Base-by-base conservation (phyloP, 2,888 invertebrate genomes). In the Pachydiplax longipennis region DNA sequence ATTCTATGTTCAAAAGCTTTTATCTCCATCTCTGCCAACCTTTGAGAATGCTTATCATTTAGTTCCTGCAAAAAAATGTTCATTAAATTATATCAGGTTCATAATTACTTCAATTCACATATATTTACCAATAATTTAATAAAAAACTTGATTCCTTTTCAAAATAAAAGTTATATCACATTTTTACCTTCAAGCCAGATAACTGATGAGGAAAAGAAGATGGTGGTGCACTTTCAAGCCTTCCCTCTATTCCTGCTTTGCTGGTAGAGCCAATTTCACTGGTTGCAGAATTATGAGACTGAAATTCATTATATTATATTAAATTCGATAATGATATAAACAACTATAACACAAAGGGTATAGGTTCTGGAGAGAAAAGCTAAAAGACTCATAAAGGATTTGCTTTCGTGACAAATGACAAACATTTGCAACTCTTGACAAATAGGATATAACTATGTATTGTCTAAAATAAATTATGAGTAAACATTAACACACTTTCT, bases 1-100 rank as follows among this genome's bases (percentile, higher is more conserved):
- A 87, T 5, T 37, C 87, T 61, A 37, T 87, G 87, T 13, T 87
- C 61, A 87, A 87, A 61, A n/a, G 87, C 87, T 87, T 87, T 87
- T 37, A 37, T 58, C n/a, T 87, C 87, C 87, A 87, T 87, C 48
- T 87, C 58, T 37, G 87, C 65, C 10, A 87, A n/a, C 10, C 53
- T 87, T 37, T 87, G 61, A 65, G 61, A 58, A 37, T 87, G 87
- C 8, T 65, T 87, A 22, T 87, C 61, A 22, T n/a, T 87, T 35
- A 87, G 31, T 31, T 61, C 61, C 87, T 87, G 37, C 53, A 61
- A 87, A n/a, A 35, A 2, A 61, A 15, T 18, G 13, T 53, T 18
- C 3, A 53, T 53, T 44, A 44, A 44, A 44, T n/a, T 10, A 65
- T 65, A 1, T 65, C 25, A 37, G 37, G 2, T 37, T 37, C 37